A percentile compares a stretch with the other conserved stretches of the same genome.
phyloP scores from a whole-genome alignment of 2,113 vertebrate genomes.

The Embiotoca jacksoni region DNA sequence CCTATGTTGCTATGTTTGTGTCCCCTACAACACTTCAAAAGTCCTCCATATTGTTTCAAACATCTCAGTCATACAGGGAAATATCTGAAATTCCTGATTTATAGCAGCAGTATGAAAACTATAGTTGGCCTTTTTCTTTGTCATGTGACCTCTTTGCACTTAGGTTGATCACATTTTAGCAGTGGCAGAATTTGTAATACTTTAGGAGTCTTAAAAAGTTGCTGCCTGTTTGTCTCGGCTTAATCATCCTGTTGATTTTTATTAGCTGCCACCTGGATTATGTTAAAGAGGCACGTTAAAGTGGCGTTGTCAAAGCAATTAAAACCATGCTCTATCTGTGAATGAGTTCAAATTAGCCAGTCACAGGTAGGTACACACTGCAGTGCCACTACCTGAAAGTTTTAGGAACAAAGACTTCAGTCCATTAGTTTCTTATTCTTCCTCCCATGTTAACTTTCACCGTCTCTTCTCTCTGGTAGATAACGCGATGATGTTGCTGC shows the following conservation, averaged over 20 bases:
- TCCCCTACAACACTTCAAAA: no score
- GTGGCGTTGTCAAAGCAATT: no score
- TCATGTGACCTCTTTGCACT: no score
- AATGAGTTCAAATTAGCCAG: conserved; percentile 13
- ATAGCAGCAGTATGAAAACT: no score
- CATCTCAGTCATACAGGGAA: no score
- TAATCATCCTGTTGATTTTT: not conserved
- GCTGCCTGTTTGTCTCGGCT: not conserved
- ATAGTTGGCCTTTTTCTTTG: no score
- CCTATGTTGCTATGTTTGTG: not conserved
- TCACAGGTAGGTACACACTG: not conserved
- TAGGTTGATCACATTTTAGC: no score
- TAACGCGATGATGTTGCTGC: conserved; percentile 40
- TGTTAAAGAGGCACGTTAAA: not conserved
- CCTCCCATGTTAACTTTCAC: not conserved
- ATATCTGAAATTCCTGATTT: no score
- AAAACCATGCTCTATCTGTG: not conserved
- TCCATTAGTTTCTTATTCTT: not conserved
- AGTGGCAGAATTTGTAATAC: no score
- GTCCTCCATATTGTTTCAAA: no score
- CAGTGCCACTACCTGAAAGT: not conserved
- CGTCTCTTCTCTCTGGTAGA: conserved; percentile 18
- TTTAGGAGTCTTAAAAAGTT: no score
- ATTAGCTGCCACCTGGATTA: not conserved
- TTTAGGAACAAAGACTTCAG: conserved; percentile 1